Percentiles rank a stretch among this genome's conserved stretches.
phyloP scores from a whole-genome alignment of 2,113 vertebrate genomes.

The Prionailurus viverrinus region DNA sequence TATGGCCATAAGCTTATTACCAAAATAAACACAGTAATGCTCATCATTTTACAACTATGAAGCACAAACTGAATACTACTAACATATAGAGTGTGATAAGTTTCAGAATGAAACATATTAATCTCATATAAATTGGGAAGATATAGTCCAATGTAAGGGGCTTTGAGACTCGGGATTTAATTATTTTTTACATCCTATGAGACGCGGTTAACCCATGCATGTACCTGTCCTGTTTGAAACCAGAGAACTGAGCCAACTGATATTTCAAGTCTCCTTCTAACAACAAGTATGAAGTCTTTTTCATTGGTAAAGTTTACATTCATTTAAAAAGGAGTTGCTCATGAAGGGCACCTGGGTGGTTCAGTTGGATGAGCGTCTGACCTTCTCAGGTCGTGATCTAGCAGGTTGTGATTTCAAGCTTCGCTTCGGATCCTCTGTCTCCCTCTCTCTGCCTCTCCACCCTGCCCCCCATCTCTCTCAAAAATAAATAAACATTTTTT shows the following conservation, averaged over 20 bases:
- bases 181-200: background rate
- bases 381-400: no score
- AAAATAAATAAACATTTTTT: no score
- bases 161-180: conserved; percentile 40
- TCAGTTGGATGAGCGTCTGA: no score
- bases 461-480: no score
- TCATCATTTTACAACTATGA: conserved; percentile 43
- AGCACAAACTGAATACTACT: background rate
- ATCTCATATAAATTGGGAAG: background rate
- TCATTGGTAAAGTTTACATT: conserved; percentile 39
- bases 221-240: background rate
- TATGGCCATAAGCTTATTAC: conserved; percentile 10
- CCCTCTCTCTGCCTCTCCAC: no score
- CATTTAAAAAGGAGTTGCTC: conserved; percentile 18
- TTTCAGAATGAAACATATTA: background rate
- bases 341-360: no score
- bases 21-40: conserved; percentile 44
- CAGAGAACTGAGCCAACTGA: background rate
- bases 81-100: background rate
- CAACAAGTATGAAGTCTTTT: conserved; percentile 39
- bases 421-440: no score
- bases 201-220: background rate
- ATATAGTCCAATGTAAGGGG: background rate
- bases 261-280: conserved; percentile 31
- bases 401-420: no score